phyloP scores from a whole-genome alignment of 2,113 vertebrate genomes.

The Vidua macroura region DNA sequence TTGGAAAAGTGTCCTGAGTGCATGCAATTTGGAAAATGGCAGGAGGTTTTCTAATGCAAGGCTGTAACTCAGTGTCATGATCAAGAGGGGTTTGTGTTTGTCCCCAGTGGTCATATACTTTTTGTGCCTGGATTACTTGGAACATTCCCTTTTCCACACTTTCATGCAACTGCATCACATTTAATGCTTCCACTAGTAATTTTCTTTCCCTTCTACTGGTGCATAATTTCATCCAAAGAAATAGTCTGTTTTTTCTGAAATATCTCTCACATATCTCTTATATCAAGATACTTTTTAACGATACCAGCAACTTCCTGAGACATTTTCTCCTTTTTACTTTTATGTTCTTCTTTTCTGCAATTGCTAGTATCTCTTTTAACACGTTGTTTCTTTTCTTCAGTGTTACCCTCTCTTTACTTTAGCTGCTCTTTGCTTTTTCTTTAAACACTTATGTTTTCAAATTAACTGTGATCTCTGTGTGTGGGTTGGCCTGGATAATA shows the following conservation, averaged over 20 bases:
- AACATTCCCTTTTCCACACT: not conserved
- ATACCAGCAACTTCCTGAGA: not conserved
- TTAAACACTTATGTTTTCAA: constrained; percentile 26
- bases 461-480: constrained; percentile 48
- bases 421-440: not conserved
- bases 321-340: not conserved
- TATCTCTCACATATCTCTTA: not conserved
- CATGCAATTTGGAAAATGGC: not conserved
- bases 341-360: not conserved
- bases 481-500: constrained; percentile 17
- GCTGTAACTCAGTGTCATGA: not conserved
- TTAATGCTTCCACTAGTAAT: not conserved
- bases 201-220: not conserved
- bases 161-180: not conserved
- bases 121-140: not conserved
- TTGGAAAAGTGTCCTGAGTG: not conserved
- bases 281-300: not conserved
- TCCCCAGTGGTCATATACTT: not conserved
- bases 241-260: not conserved
- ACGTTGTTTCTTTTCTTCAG: not conserved
- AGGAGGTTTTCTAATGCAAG: not conserved
- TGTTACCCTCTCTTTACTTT: not conserved
- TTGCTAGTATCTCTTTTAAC: not conserved
- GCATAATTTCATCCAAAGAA: not conserved
- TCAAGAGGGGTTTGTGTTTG: not conserved